A percentile compares a stretch with the other conserved stretches of the same genome.
These are phyloP conservation scores for Atrichornis clamosus DNA, from an alignment of 2,113 vertebrate genomes.

Conservation along the genomic window DNA sequence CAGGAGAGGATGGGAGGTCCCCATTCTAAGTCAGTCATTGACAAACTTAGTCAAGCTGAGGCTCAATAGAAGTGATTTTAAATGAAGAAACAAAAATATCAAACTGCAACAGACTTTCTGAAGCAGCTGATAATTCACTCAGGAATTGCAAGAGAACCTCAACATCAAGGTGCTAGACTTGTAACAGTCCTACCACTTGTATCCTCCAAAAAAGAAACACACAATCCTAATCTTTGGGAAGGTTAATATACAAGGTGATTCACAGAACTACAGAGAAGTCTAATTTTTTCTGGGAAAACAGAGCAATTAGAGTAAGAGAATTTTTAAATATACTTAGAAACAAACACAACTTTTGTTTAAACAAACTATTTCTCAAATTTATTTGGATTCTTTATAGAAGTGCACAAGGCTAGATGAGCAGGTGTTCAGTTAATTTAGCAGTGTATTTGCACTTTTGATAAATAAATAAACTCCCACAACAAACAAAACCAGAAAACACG, in stretches of 20 bases:
- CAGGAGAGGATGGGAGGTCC: background rate
- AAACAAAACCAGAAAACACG: rapidly evolving
- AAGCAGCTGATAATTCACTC: background rate
- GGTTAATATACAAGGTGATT: background rate
- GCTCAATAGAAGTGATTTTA: background rate
- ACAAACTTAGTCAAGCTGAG: background rate
- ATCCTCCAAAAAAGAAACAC: background rate
- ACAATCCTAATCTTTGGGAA: background rate
- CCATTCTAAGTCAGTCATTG: background rate
- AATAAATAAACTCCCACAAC: background rate
- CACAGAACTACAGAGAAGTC: background rate
- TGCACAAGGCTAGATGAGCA: background rate
- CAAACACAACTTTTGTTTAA: background rate
- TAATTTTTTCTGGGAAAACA: background rate
- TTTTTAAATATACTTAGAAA: background rate
- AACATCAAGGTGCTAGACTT: background rate
- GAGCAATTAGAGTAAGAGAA: background rate
- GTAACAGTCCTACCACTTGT: background rate
- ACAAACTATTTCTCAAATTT: background rate
- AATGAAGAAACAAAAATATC: background rate
- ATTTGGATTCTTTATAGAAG: background rate
- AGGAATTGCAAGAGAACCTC: background rate
- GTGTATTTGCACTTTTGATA: background rate
- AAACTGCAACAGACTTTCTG: background rate
- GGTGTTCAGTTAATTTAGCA: background rate